phyloP scores from a whole-genome alignment of 2,888 invertebrate genomes.

The Formica aserva region DNA sequence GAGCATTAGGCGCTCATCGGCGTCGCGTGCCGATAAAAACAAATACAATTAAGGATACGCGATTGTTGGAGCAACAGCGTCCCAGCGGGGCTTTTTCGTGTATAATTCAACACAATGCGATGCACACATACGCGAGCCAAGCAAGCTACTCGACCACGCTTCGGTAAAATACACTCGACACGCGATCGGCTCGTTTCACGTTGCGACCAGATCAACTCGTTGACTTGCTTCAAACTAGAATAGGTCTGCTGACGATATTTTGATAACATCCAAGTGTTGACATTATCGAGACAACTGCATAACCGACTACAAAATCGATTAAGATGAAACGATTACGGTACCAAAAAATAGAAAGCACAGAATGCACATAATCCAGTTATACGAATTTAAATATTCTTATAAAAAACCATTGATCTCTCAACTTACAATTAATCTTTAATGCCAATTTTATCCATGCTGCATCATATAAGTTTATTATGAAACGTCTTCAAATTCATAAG shows the following conservation, averaged over 20 bases:
- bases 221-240: constrained; percentile 15
- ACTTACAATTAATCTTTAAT: not conserved
- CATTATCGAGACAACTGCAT: not conserved
- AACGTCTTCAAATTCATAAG: not conserved
- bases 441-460: not conserved
- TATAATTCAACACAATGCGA: constrained; percentile 36
- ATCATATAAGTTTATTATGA: not conserved
- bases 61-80: constrained; percentile 27
- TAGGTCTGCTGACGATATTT: not conserved
- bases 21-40: constrained; percentile 17
- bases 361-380: not conserved
- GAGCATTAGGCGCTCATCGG: not conserved
- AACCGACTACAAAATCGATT: not conserved
- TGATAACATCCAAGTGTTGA: not conserved
- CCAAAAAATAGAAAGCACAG: not conserved
- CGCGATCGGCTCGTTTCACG: constrained; percentile 20
- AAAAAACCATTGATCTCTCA: not conserved
- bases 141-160: constrained; percentile 32
- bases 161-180: constrained; percentile 7
- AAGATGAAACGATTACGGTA: not conserved
- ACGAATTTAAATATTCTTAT: not conserved
- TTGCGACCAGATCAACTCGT: not conserved
- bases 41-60: not conserved
- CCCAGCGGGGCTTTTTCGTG: constrained; percentile 46
- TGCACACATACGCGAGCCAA: constrained; percentile 22